These are phyloP conservation scores for Lucifuga dentata DNA, from an alignment of 2,113 vertebrate genomes.

Conservation along the genomic window DNA sequence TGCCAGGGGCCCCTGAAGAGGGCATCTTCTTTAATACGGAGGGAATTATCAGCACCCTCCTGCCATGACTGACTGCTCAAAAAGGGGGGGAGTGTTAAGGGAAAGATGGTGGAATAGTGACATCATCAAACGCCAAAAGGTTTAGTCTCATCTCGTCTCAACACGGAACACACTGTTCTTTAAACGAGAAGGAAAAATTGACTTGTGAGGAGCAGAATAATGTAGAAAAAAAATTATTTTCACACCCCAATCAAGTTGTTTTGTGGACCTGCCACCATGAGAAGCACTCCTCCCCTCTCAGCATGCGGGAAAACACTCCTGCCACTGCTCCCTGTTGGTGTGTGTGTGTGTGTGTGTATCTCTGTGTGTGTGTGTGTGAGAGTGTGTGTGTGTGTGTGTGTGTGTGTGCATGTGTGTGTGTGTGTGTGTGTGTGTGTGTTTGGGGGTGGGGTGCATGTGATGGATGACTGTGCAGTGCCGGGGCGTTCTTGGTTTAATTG, in stretches of 20 bases:
- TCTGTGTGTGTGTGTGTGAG: neutral
- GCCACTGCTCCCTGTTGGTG: constrained; percentile 6
- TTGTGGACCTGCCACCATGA: constrained; percentile 27
- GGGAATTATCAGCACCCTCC: constrained; percentile 46
- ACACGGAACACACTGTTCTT: constrained; percentile 23
- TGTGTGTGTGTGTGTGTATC: neutral
- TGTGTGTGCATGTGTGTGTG: neutral
- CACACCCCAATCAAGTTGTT: constrained; percentile 50
- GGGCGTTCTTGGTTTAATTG: constrained; percentile 73
- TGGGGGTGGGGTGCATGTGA: constrained; percentile 53
- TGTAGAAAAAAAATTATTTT: constrained; percentile 27
- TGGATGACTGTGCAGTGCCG: constrained; percentile 73
- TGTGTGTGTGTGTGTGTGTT: constrained; percentile 29
- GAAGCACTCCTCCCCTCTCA: constrained; percentile 44
- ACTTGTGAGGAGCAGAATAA: constrained; percentile 17
- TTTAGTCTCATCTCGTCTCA: constrained; percentile 1
- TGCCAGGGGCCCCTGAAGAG: constrained; percentile 41
- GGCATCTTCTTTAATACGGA: constrained; percentile 42
- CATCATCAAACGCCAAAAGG: constrained; percentile 13
- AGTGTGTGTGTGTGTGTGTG: constrained; percentile 20
- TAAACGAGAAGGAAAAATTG: constrained; percentile 22
- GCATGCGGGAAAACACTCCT: constrained; percentile 48
- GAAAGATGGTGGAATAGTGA: constrained; percentile 12
- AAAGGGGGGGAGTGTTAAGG: constrained; percentile 2
- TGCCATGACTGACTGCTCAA: constrained; percentile 22